Evolutionary conservation across 2,113 vertebrate species (phyloP), one percentile per base, ranked within the genome.

Genomic region (Cyprichromis sp.): DNA sequence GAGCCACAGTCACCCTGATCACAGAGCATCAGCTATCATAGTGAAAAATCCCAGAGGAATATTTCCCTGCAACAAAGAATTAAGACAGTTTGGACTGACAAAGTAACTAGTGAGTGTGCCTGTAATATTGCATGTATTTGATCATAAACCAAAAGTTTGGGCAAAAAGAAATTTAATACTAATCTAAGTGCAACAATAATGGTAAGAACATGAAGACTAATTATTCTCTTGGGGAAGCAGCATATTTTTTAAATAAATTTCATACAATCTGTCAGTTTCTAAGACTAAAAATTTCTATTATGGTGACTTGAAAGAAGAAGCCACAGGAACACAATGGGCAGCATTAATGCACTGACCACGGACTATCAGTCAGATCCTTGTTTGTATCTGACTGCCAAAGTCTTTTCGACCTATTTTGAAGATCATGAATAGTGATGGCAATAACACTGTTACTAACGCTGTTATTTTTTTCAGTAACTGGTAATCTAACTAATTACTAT

Each of bases 241-340:
- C 29, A 61, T 0, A 8, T 31, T 29, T 31, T 0, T 61, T 0
- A 53, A 31, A 16, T 16, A 31, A 61, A 61, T 66, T 38, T 2
- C 34, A 66, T n/a, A 8, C 61, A 38, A 66, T 66, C 10, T 11
- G 34, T 38, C 59, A 63, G 31, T 61, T 34, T 31, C 55, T 66
- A n/a, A n/a, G 19, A 36, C 61, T 0, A 36, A 21, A 38, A n/a
- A 21, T 0, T 11, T 66, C 2, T 38, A n/a, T 66, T 38, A 59
- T 13, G 34, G 34, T 66, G 34, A 66, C 61, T 34, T 66, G 34
- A 66, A 66, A 38, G 17, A 66, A 38, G 21, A 66, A 24, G 59
- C 4, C 59, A 36, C 4, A 26, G 61, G 61, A 66, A 59, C 57
- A 61, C 57, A n/a, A 34, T 4, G 16, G 29, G 16, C 54, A 29